A percentile compares a stretch with the other conserved stretches of the same genome.
Conservation (phyloP, 1,140 invertebrate species). For the Hyles vespertilio region DNA sequence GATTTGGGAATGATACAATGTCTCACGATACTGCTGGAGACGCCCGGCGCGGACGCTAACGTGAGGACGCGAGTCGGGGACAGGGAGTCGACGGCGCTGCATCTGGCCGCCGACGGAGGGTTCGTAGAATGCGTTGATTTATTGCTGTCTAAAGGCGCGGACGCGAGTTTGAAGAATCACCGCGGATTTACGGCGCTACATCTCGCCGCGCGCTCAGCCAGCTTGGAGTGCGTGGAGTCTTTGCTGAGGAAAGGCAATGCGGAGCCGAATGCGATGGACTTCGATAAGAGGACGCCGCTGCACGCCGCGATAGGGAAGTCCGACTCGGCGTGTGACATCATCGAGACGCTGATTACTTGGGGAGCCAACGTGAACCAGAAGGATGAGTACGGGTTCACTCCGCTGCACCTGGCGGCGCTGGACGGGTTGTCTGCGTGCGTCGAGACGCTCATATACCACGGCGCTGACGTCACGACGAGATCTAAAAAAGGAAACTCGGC, state of each 20-base stretch:
- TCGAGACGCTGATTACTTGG: constrained; percentile 84
- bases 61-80: constrained; percentile 80
- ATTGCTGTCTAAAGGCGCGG: constrained; percentile 83
- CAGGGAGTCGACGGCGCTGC: constrained; percentile 84
- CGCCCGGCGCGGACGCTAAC: constrained; percentile 78
- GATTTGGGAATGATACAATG: constrained; percentile 84
- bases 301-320: constrained; percentile 88
- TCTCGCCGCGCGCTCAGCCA: constrained; percentile 84
- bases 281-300: constrained; percentile 84
- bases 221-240: constrained; percentile 85
- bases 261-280: constrained; percentile 85
- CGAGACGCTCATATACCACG: constrained; percentile 87
- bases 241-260: constrained; percentile 83
- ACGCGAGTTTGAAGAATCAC: constrained; percentile 82
- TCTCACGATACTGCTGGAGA: constrained; percentile 81
- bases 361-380: constrained; percentile 89
- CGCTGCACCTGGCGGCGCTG: constrained; percentile 90
- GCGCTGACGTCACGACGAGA: constrained; percentile 88
- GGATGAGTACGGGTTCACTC: constrained; percentile 93
- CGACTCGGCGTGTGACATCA: constrained; percentile 84
- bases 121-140: constrained; percentile 84
- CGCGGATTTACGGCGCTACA: constrained; percentile 87
- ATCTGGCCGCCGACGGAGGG: constrained; percentile 87
- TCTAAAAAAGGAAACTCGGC: constrained; percentile 90
- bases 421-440: constrained; percentile 90